Conservation (phyloP, 2,888 invertebrate genomes). For the Gymnosoma rotundatum region DNA sequence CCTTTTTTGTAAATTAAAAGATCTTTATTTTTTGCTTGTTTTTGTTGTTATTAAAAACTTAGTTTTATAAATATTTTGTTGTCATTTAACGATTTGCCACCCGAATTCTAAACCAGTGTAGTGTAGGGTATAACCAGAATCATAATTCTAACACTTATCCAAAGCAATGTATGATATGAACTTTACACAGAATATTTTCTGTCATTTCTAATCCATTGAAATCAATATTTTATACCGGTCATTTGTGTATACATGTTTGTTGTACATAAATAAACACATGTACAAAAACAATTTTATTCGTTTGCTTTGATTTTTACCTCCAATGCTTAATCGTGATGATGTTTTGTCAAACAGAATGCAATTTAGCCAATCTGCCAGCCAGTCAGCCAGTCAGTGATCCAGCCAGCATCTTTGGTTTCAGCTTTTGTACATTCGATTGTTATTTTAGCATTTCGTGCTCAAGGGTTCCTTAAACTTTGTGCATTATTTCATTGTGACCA, state of each 20-base stretch:
- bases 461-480: conserved; percentile 62
- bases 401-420: conserved; percentile 54
- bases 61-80: too few relatives aligned
- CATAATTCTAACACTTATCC: too few relatives aligned
- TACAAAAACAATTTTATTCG: not conserved
- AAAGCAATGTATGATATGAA: too few relatives aligned
- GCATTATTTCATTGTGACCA: conserved; percentile 46
- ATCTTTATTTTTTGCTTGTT: too few relatives aligned
- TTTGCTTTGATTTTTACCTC: conserved; percentile 58
- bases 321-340: conserved; percentile 31
- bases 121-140: too few relatives aligned
- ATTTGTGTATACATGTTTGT: conserved; percentile 2
- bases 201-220: conserved; percentile 57
- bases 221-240: conserved; percentile 52
- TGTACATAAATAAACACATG: not conserved
- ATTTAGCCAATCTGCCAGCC: conserved; percentile 24
- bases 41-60: too few relatives aligned
- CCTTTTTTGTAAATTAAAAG: too few relatives aligned
- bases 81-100: too few relatives aligned
- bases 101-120: too few relatives aligned
- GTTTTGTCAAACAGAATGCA: conserved; percentile 45
- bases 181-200: conserved; percentile 14
- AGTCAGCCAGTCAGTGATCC: conserved; percentile 35
- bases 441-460: conserved; percentile 54
- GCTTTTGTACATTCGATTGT: conserved; percentile 34